These are phyloP conservation scores for Yoshiicerus persimilis DNA, from an alignment of 1,140 invertebrate species.

Conservation along the genomic window DNA sequence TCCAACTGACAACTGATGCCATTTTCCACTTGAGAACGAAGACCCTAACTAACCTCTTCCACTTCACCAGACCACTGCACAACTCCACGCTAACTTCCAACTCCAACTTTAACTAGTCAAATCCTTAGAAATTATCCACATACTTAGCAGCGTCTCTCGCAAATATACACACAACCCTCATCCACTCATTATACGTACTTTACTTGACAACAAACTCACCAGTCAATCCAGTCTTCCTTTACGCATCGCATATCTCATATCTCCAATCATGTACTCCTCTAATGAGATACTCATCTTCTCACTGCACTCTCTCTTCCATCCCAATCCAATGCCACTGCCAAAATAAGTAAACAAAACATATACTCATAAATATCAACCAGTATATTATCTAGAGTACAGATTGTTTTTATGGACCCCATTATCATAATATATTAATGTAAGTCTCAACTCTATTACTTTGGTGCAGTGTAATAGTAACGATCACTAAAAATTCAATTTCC, in stretches of 20 bases:
- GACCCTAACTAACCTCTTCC: neutral
- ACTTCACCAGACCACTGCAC: constrained; percentile 2
- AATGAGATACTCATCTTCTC: neutral
- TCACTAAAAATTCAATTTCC: no score
- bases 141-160: no score
- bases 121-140: neutral
- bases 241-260: neutral
- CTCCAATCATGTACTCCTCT: neutral
- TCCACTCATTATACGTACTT: neutral
- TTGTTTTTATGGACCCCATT: no score
- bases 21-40: constrained; percentile 11
- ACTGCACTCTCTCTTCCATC: neutral
- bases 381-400: no score
- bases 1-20: constrained; percentile 30
- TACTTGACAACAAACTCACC: neutral
- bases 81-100: neutral
- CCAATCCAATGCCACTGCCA: neutral
- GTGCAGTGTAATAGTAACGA: no score
- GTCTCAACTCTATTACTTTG: no score
- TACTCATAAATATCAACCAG: no score
- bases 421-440: no score
- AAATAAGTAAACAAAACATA: neutral
- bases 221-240: neutral
- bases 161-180: no score
- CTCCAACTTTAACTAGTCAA: neutral